Evolutionary conservation across 2,113 vertebrate species (phyloP), one percentile per base, ranked within the genome.

Genomic region (Piprites chloris): DNA sequence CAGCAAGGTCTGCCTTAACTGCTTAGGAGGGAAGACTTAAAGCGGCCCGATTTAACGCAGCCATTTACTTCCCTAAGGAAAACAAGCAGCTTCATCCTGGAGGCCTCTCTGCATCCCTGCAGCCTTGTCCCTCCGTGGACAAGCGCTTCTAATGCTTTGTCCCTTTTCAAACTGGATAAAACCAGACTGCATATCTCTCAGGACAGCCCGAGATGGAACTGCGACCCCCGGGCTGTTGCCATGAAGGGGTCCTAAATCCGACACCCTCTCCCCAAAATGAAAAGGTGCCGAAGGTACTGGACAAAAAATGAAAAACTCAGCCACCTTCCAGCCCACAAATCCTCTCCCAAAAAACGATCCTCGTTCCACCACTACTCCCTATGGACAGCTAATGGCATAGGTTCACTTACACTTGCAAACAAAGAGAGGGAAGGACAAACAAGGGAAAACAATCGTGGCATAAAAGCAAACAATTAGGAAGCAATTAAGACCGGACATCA

Each of bases 381-480:
- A 33, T 22, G 66, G 93, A 84, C 0, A 86, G 35, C 59, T 55
- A 37, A 87, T 33, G 50, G 47, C 63, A 52, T 1, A 19, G 59
- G 33, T 63, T 84, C 33, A 5, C 41, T 91, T 14, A 5, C 5
- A 50, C 1, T 14, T 14, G 62, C 85, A 65, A 86, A 74, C 71
- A 91, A 59, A 46, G 15, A 50, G 71, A 33, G 33, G 49, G 39
- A 33, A 91, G 55, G 75, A 93, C 78, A 93, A 96, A 85, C 87
- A 80, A 67, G 72, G 69, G 81, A 86, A 95, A 96, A 94, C 88
- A 94, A 86, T 49, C 19, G 32, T 19, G 49, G 68, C 79, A 81
- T 3, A 49, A 92, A 92, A 89, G 58, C 85, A 86, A 96, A 93
- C 79, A 61, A 78, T 94, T 93, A 92, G 93, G 95, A 95, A 96